Evolutionary conservation across 2,888 invertebrate genomes (phyloP).

Genomic region (Nudaria mundana): DNA sequence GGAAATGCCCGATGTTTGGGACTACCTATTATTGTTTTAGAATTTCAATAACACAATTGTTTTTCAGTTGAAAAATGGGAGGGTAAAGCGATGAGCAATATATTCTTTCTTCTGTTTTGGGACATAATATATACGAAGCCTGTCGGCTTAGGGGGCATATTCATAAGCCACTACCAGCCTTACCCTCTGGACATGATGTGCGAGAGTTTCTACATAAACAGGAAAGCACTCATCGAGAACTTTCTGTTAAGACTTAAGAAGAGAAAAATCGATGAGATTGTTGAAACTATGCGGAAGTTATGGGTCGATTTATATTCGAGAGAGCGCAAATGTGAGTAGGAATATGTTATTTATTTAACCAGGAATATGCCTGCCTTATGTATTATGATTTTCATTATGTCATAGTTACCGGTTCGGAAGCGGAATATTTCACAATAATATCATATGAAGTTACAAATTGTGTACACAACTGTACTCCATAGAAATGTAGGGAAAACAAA

Average conservation of each 20-base stretch:
- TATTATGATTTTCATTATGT: too few species aligned
- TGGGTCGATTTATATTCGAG: conserved; percentile 64
- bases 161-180: conserved; percentile 83
- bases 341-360: too few species aligned
- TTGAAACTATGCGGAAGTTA: conserved; percentile 57
- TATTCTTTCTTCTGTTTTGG: conserved; percentile 89
- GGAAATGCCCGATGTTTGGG: too few species aligned
- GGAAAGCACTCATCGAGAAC: conserved; percentile 80
- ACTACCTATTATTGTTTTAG: neutral
- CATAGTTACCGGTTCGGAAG: too few species aligned
- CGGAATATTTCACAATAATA: too few species aligned
- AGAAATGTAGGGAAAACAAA: too few species aligned
- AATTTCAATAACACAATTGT: neutral
- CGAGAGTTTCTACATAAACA: conserved; percentile 84
- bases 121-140: conserved; percentile 84
- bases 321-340: neutral
- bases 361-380: too few species aligned
- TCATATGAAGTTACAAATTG: too few species aligned
- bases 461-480: too few species aligned
- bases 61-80: conserved; percentile 86
- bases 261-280: conserved; percentile 58
- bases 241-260: conserved; percentile 13
- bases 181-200: conserved; percentile 88
- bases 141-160: conserved; percentile 76
- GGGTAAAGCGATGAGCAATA: conserved; percentile 82